Evolutionary conservation across 2,888 invertebrate species (phyloP), one percentile per base, ranked within the genome.

Genomic region (Aromia moschata): DNA sequence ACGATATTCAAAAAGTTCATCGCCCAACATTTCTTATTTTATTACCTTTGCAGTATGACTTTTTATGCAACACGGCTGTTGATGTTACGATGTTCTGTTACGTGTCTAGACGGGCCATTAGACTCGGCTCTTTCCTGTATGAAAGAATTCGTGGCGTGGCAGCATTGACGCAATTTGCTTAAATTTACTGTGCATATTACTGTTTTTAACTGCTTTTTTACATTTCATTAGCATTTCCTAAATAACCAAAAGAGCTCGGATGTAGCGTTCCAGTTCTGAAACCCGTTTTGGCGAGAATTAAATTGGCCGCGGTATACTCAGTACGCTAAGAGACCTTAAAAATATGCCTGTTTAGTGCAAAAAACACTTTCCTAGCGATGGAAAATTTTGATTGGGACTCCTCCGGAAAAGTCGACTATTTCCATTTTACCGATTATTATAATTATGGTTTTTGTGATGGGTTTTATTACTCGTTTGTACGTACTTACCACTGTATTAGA

Each of bases 381-480:
- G 25, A 25, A 25, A 5, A 25, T 25, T 7, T 7, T 25, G 25
- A 25, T 7, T 25, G 25, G 4, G 25, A 17, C 15, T 45, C 2
- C 33, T 33, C 10, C 11, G 33, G n/a, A 33, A 7, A 11, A 5
- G 33, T 10, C 5, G n/a, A 10, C 2, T 33, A 33, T 33, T 33
- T 33, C n/a, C 3, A 2, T 33, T 33, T 11, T 20, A 36, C 38
- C 14, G 49, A 25, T 11, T 33, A 16, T 36, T 33, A 62, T 45
- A 33, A 64, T 51, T 58, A 58, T 40, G 64, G 64, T 12, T 67
- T 69, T 56, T 60, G 52, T 16, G 58, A 68, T 52, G 69, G 68
- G 60, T 65, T 68, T 49, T 69, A 67, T 53, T 69, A 65, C 51
- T 64, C 67, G 3, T 51, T 57, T 51, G 54, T 68, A 55, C 33